A percentile compares a stretch with the other conserved stretches of the same genome.
phyloP scores from a whole-genome alignment of 2,797 vertebrate genomes.

The Pseudomugil tenellus region DNA sequence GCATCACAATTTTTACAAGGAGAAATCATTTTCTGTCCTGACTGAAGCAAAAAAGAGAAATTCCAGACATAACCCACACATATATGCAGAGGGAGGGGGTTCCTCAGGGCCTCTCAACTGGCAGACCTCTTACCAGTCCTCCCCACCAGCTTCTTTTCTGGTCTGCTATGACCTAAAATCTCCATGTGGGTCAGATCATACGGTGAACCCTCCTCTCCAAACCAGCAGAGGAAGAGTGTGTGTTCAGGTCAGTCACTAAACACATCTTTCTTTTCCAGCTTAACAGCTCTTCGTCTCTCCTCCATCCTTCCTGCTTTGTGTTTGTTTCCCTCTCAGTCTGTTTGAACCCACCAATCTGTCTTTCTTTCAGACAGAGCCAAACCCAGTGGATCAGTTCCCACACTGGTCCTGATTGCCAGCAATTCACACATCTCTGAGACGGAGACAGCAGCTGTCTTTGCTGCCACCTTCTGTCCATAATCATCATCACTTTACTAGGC shows the following conservation, averaged over 20 bases:
- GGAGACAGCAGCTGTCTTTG: constrained; percentile 44
- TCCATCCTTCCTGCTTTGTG: constrained; percentile 17
- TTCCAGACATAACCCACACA: constrained; percentile 35
- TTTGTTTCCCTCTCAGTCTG: not conserved
- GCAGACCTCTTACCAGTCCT: constrained; percentile 53
- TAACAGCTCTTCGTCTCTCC: constrained; percentile 18
- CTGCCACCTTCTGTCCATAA: constrained; percentile 66
- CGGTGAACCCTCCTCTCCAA: constrained; percentile 35
- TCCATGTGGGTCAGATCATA: constrained; percentile 67
- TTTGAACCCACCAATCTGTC: constrained; percentile 1
- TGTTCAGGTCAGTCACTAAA: constrained; percentile 12
- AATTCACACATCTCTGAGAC: constrained; percentile 28
- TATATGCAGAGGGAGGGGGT: constrained; percentile 25
- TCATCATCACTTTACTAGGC: constrained; percentile 6
- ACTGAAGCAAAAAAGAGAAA: constrained; percentile 7
- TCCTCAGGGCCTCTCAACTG: constrained; percentile 46
- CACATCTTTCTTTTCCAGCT: not conserved
- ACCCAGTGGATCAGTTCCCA: constrained; percentile 41
- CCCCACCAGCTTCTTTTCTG: constrained; percentile 33
- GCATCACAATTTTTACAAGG: no score
- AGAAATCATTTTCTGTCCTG: no score
- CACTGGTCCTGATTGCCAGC: constrained; percentile 52
- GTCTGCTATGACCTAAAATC: constrained; percentile 68
- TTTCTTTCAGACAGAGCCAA: constrained; percentile 33
- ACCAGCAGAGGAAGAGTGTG: not conserved